Percentiles rank a stretch among this genome's conserved stretches.
phyloP scores from a whole-genome alignment of 2,113 vertebrate species.

The Aldabrachelys gigantea region DNA sequence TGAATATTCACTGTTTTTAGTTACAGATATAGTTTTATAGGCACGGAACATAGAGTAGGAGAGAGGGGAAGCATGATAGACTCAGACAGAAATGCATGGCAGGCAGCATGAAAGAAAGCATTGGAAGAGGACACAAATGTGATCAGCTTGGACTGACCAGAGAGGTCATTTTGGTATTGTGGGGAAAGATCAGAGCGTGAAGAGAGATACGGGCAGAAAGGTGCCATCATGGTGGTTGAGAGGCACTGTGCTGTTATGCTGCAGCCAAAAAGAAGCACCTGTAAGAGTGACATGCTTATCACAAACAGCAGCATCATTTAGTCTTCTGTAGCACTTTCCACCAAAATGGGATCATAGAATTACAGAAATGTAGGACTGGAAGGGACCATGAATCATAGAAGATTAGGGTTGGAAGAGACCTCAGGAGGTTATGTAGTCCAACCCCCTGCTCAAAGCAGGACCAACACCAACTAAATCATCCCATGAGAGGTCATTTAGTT shows the following conservation, averaged over 20 bases:
- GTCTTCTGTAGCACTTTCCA: not conserved
- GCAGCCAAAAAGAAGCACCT: slow-evolving; percentile 9
- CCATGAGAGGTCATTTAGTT: not conserved
- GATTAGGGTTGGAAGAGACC: too few relatives aligned
- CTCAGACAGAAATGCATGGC: not conserved
- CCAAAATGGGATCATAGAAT: not conserved
- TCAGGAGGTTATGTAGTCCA: too few relatives aligned
- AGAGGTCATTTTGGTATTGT: slow-evolving; percentile 45
- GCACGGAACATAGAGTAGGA: not conserved
- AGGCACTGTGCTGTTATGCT: slow-evolving; percentile 17
- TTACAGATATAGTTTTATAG: slow-evolving; percentile 10
- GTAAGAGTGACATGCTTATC: slow-evolving; percentile 34
- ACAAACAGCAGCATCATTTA: slow-evolving; percentile 19
- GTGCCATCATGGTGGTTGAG: slow-evolving; percentile 59
- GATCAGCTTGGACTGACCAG: slow-evolving; percentile 45
- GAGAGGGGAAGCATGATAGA: not conserved
- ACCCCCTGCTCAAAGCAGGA: too few relatives aligned
- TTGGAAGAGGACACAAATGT: slow-evolving; percentile 20
- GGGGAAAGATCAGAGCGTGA: slow-evolving; percentile 7
- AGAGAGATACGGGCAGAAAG: slow-evolving; percentile 49
- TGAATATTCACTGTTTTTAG: not conserved
- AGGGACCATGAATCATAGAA: not conserved
- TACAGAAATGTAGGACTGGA: not conserved
- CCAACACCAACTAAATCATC: too few relatives aligned
- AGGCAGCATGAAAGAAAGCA: not conserved